Conservation (phyloP, 2,888 invertebrate genomes). For the Apodemia duryi region DNA sequence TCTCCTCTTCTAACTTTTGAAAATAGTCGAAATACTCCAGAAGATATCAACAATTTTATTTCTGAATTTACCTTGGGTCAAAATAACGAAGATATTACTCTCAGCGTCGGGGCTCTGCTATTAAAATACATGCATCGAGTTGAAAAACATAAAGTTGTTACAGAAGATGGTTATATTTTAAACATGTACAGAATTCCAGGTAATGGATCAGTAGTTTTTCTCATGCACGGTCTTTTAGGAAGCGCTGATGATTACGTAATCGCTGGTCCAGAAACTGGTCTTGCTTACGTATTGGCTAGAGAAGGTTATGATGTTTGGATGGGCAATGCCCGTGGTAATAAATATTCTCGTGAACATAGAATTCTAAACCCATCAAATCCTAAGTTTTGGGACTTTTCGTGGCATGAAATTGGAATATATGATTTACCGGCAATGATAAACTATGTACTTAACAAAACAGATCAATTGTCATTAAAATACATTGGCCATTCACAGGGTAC, state of each 20-base stretch:
- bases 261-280: slow-evolving; percentile 78
- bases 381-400: slow-evolving; percentile 68
- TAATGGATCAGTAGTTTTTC: slow-evolving; percentile 64
- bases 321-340: slow-evolving; percentile 66
- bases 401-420: slow-evolving; percentile 62
- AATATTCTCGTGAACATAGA: slow-evolving; percentile 56
- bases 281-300: slow-evolving; percentile 60
- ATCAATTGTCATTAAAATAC: slow-evolving; percentile 56
- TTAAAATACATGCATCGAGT: slow-evolving; percentile 54
- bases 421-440: slow-evolving; percentile 70
- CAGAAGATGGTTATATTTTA: slow-evolving; percentile 66
- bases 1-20: slow-evolving; percentile 6
- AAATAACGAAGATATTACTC: slow-evolving; percentile 14
- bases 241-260: slow-evolving; percentile 84
- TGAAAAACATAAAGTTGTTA: slow-evolving; percentile 58
- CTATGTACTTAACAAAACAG: slow-evolving; percentile 49
- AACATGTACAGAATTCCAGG: slow-evolving; percentile 61
- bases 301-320: slow-evolving; percentile 69
- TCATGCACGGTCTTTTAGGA: slow-evolving; percentile 83
- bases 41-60: slow-evolving; percentile 7
- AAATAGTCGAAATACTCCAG: slow-evolving; percentile 7
- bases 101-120: slow-evolving; percentile 30
- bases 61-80: slow-evolving; percentile 11
- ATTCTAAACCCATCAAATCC: slow-evolving; percentile 53
- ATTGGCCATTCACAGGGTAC: slow-evolving; percentile 60